These are phyloP conservation scores for Coleophora deauratella DNA, from an alignment of 2,888 invertebrate species.

Conservation along the genomic window DNA sequence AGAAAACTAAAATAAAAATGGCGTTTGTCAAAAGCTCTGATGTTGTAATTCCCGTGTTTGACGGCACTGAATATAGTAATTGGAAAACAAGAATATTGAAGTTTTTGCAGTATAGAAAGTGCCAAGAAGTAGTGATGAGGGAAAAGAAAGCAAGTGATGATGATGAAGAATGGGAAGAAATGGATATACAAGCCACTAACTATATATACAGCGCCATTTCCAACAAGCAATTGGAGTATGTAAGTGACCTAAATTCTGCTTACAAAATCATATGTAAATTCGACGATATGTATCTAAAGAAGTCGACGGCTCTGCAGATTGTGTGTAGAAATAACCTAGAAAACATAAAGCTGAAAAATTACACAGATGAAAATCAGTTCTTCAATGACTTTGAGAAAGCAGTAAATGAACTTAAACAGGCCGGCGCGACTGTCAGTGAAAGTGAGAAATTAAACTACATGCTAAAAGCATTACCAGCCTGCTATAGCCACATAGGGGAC, in stretches of 20 bases:
- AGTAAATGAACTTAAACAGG: too few species aligned
- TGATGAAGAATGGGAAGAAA: constrained; percentile 8
- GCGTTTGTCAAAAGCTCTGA: too few species aligned
- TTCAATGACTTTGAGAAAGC: constrained; percentile 13
- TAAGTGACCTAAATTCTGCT: constrained; percentile 10
- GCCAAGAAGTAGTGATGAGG: constrained; percentile 13
- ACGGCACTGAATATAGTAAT: constrained; percentile 15
- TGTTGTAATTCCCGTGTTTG: constrained; percentile 13
- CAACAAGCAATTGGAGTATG: constrained; percentile 19
- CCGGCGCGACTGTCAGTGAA: too few species aligned
- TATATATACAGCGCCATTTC: constrained; percentile 18
- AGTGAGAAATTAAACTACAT: neutral
- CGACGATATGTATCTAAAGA: constrained; percentile 18
- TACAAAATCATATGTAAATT: constrained; percentile 16
- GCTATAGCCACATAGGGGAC: neutral
- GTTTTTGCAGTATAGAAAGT: constrained; percentile 18
- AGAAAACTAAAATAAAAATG: too few species aligned
- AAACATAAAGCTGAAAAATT: constrained; percentile 18
- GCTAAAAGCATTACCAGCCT: neutral
- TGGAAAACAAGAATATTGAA: constrained; percentile 20
- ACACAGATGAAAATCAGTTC: constrained; percentile 10
- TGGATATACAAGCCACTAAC: constrained; percentile 18
- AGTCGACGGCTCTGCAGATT: constrained; percentile 20
- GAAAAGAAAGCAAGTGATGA: constrained; percentile 9
- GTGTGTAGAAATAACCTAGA: constrained; percentile 18